phyloP scores from a whole-genome alignment of 2,113 vertebrate genomes.

The Antechinus flavipes region DNA sequence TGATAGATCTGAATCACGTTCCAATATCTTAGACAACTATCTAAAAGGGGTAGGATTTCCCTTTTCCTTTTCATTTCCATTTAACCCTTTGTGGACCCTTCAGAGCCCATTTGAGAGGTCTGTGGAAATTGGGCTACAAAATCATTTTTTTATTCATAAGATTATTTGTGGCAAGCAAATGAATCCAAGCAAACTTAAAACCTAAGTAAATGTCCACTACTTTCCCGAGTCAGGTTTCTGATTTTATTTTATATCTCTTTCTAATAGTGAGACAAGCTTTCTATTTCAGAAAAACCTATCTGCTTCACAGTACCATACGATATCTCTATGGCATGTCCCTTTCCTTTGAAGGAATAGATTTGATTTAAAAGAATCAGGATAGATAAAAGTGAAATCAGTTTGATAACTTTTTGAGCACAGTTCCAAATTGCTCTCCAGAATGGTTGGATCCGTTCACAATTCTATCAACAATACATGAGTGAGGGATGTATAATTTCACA shows the following conservation, averaged over 20 bases:
- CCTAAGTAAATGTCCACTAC: background rate
- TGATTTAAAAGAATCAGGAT: too few relatives aligned
- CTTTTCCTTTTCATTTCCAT: background rate
- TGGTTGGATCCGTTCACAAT: too few relatives aligned
- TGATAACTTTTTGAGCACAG: too few relatives aligned
- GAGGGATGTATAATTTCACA: too few relatives aligned
- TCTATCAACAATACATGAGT: too few relatives aligned
- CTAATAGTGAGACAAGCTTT: background rate
- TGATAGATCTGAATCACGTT: background rate
- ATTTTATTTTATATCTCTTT: background rate
- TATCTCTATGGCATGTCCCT: too few relatives aligned
- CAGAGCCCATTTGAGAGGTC: background rate
- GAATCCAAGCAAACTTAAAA: background rate
- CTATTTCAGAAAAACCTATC: background rate
- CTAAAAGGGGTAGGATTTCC: background rate
- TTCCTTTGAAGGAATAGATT: too few relatives aligned
- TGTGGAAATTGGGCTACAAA: background rate
- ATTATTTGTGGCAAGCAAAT: background rate
- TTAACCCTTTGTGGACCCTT: background rate
- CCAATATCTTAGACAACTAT: background rate
- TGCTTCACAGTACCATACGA: background rate
- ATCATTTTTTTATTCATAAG: background rate
- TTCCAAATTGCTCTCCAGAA: too few relatives aligned
- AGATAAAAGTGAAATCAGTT: too few relatives aligned
- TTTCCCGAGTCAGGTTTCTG: background rate